phyloP scores from a whole-genome alignment of 1,140 invertebrate genomes.

The Drosophila asahinai region DNA sequence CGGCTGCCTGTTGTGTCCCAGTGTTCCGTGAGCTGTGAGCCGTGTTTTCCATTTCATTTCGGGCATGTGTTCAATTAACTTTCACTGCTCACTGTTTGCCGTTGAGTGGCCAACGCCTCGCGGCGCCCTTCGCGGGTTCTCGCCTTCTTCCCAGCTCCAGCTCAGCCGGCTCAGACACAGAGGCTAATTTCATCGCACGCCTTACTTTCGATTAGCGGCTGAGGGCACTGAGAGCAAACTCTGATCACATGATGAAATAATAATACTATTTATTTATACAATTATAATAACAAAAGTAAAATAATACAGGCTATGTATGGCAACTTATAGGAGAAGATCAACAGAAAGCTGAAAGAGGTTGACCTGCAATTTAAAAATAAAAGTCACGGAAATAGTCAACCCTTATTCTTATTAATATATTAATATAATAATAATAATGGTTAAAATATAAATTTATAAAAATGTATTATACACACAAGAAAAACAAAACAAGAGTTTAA shows the following conservation, averaged over 20 bases:
- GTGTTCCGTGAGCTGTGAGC: constrained; percentile 2
- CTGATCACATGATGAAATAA: not conserved
- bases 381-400: too few species aligned
- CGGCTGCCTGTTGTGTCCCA: constrained; percentile 31
- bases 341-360: too few species aligned
- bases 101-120: constrained; percentile 43
- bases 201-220: constrained; percentile 42
- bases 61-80: constrained; percentile 54
- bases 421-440: too few species aligned
- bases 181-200: constrained; percentile 31
- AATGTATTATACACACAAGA: too few species aligned
- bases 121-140: constrained; percentile 47
- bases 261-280: too few species aligned
- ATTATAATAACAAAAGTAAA: too few species aligned
- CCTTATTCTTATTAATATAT: too few species aligned
- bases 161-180: not conserved
- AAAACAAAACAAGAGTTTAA: too few species aligned
- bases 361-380: too few species aligned
- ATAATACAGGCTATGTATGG: too few species aligned
- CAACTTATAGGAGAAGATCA: too few species aligned
- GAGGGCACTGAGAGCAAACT: not conserved
- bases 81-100: constrained; percentile 41
- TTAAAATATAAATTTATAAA: too few species aligned
- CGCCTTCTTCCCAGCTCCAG: constrained; percentile 5
- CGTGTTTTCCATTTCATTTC: constrained; percentile 38